These are phyloP conservation scores for Anarrhichthys ocellatus DNA, from an alignment of 2,113 vertebrate genomes.

Conservation along the genomic window DNA sequence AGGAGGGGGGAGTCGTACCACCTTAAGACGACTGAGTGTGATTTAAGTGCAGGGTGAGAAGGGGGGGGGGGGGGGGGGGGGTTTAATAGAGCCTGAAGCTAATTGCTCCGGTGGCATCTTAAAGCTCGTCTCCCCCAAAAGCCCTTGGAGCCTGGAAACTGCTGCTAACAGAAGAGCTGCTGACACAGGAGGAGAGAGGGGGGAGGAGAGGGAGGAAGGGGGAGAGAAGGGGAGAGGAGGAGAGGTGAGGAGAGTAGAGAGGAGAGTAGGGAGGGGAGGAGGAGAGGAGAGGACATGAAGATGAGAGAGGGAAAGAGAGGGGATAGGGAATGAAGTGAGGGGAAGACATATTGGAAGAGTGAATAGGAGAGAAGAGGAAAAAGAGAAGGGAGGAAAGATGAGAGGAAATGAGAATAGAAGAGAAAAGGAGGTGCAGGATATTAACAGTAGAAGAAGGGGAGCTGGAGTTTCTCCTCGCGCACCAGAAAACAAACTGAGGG, in stretches of 20 bases:
- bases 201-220: background rate
- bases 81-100: slow-evolving; percentile 70
- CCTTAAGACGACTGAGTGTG: slow-evolving; percentile 50
- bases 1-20: slow-evolving; percentile 13
- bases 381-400: background rate
- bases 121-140: slow-evolving; percentile 70
- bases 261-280: background rate
- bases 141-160: slow-evolving; percentile 66
- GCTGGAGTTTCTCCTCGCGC: slow-evolving; percentile 57
- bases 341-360: background rate
- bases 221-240: background rate
- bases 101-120: slow-evolving; percentile 73
- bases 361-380: background rate
- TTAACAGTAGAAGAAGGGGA: slow-evolving; percentile 14
- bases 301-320: background rate
- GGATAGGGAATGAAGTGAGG: no score
- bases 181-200: slow-evolving; percentile 54
- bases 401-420: background rate
- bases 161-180: slow-evolving; percentile 61
- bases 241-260: background rate
- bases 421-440: background rate
- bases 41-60: slow-evolving; percentile 66
- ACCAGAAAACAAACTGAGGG: slow-evolving; percentile 57
- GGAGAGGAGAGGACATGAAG: background rate
- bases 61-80: slow-evolving; percentile 29